A percentile compares a stretch with the other conserved stretches of the same genome.
Conservation (phyloP, 2,113 vertebrate species). For the Micromys minutus region DNA sequence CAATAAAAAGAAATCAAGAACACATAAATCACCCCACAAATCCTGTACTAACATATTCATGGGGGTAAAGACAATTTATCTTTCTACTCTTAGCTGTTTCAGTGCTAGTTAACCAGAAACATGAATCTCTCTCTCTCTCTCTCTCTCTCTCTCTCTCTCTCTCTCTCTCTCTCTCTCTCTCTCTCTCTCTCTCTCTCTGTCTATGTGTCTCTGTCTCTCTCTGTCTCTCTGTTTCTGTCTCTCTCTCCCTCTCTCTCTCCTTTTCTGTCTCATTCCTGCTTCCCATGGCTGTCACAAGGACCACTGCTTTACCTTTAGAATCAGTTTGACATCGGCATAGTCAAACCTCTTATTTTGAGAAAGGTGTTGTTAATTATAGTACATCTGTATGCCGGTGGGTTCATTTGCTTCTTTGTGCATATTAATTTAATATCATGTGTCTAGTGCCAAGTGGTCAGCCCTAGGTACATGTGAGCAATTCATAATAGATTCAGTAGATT, state of each 20-base stretch:
- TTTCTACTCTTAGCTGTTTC: not conserved
- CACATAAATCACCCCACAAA: too few relatives aligned
- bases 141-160: too few relatives aligned
- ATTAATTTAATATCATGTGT: not conserved
- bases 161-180: too few relatives aligned
- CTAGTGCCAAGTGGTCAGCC: not conserved
- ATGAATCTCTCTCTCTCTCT: not conserved
- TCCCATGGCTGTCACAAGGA: not conserved
- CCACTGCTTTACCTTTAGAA: slow-evolving; percentile 20
- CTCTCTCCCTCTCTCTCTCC: not conserved
- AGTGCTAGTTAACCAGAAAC: not conserved
- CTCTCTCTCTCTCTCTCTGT: too few relatives aligned
- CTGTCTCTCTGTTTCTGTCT: too few relatives aligned
- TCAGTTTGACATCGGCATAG: not conserved
- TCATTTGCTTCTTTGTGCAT: slow-evolving; percentile 20
- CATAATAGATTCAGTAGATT: not conserved
- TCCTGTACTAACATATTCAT: not conserved
- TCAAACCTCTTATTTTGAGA: not conserved
- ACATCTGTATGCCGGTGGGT: not conserved
- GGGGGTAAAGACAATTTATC: too few relatives aligned
- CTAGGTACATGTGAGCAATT: not conserved
- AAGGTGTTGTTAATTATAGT: slow-evolving; percentile 1
- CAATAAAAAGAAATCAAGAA: not conserved
- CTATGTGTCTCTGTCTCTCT: too few relatives aligned
- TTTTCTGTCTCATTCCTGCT: not conserved